These are phyloP conservation scores for Cephus nigrinus DNA, from an alignment of 2,888 invertebrate species.

Conservation along the genomic window DNA sequence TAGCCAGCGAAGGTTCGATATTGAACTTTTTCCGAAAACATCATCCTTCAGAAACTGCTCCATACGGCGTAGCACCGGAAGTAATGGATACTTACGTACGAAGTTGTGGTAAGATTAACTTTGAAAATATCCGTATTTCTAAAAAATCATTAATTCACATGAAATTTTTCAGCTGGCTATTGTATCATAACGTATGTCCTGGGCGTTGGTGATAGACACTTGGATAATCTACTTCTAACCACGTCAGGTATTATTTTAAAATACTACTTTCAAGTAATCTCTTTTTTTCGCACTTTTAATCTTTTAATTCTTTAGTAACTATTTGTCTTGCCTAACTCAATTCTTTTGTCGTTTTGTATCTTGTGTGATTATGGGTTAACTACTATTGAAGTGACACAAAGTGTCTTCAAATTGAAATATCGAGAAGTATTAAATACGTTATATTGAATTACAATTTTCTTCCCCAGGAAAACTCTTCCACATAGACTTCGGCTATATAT, in stretches of 20 bases:
- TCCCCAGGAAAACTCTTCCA: constrained; percentile 81
- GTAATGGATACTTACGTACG: constrained; percentile 98
- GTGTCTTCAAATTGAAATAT: neutral
- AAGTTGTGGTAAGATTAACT: constrained; percentile 77
- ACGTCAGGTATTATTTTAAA: constrained; percentile 69
- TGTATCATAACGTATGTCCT: constrained; percentile 98
- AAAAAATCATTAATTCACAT: neutral
- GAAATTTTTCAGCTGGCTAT: constrained; percentile 81
- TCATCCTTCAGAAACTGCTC: constrained; percentile 87
- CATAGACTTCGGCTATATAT: constrained; percentile 97
- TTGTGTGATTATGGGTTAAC: neutral
- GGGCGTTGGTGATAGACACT: constrained; percentile 97
- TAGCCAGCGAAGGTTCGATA: constrained; percentile 88
- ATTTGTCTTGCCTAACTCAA: no score
- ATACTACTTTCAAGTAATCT: constrained; percentile 4
- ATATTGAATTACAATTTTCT: constrained; percentile 6
- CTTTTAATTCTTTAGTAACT: no score
- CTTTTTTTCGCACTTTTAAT: no score
- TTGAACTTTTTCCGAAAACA: constrained; percentile 93
- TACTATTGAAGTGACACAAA: neutral
- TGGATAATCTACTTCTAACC: constrained; percentile 96
- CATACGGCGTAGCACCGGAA: constrained; percentile 91
- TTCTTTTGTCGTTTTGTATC: neutral
- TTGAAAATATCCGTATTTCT: neutral
- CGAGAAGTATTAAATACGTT: neutral